Evolutionary conservation across 1,140 invertebrate genomes (phyloP), one percentile per base, ranked within the genome.

Genomic region (Drosophila bocqueti): DNA sequence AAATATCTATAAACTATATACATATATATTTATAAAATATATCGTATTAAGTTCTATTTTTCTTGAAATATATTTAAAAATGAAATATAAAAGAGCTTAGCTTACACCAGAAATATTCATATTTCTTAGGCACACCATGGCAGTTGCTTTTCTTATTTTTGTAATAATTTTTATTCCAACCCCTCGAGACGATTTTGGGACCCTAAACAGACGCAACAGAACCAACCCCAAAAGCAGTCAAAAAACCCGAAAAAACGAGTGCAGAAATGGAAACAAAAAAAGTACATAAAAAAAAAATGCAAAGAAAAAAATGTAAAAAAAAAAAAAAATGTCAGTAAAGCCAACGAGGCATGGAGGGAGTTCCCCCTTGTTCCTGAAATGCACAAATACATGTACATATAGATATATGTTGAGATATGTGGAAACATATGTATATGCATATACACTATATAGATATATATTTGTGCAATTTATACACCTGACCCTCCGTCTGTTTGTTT

Each of bases 401-500:
- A 47, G 40, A 72, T 72, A 69, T 73, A 73, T 73, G 45, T 38
- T 68, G 24, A 54, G 46, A 72, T 72, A 72, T 65, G 55, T 61
- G 62, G 34, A 31, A 40, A 43, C 57, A 65, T 62, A 61, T 10
- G 60, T 64, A 61, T 10, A 64, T 64, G 24, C n/a, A 52, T 31
- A 16, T 11, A 24, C 24, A 24, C 24, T 24, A 24, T 24, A 21
- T 18, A 29, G 16, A 29, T 59, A 50, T 72, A 54, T 69, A 68
- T 73, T 73, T 73, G 54, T 78, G 64, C 80, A 87, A 83, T 87
- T 77, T 80, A 87, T 87, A 89, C 84, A 87, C 83, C 83, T 89
- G 83, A 87, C 83, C 83, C 81, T 36, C 49, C 69, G 85, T 72
- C 79, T 90, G 86, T 90, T 90, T 90, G 84, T 91, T 91, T 91